These are phyloP conservation scores for Hydrocynus forskahlii DNA, from an alignment of 2,797 vertebrate genomes.

Conservation along the genomic window DNA sequence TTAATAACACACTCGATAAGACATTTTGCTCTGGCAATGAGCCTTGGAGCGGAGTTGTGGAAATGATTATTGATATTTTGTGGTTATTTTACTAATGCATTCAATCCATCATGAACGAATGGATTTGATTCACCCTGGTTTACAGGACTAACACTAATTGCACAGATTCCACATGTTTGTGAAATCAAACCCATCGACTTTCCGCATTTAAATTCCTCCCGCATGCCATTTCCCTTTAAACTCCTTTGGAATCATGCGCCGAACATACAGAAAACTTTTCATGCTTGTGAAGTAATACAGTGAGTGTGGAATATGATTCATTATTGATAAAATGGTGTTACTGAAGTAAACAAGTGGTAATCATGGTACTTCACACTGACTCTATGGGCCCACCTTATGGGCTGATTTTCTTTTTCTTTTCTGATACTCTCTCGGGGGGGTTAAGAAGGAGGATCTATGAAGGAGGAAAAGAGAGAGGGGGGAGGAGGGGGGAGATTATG, in stretches of 20 bases:
- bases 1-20: conserved; percentile 51
- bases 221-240: neutral
- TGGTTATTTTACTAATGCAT: conserved; percentile 49
- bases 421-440: conserved; percentile 21
- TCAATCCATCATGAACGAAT: conserved; percentile 48
- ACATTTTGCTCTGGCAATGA: conserved; percentile 51
- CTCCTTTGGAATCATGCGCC: neutral
- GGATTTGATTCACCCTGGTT: conserved; percentile 43
- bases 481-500: too few relatives aligned
- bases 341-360: conserved; percentile 36
- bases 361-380: conserved; percentile 19
- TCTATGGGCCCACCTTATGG: conserved; percentile 55
- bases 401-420: conserved; percentile 54
- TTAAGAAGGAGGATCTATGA: conserved; percentile 26
- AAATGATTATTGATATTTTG: conserved; percentile 52
- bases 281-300: neutral
- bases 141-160: conserved; percentile 44
- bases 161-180: conserved; percentile 36
- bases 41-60: conserved; percentile 43
- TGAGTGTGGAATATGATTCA: neutral
- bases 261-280: neutral
- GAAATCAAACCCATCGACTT: conserved; percentile 34
- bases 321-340: neutral
- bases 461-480: neutral
- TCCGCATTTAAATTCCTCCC: conserved; percentile 12